Conservation (phyloP, 2,888 invertebrate species). For the Lordiphosa andalusiaca region DNA sequence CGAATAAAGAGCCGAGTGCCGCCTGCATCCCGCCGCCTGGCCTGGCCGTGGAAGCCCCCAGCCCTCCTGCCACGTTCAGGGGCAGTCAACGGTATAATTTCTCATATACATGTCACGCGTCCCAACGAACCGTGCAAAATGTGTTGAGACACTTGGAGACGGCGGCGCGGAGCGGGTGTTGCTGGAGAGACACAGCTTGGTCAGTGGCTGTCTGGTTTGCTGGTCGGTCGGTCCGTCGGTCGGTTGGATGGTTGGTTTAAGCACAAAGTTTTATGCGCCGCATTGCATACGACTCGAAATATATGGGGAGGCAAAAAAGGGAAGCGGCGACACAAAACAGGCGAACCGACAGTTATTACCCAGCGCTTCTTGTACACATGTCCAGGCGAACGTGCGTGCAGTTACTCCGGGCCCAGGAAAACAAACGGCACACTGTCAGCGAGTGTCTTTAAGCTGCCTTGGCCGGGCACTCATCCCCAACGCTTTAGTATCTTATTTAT, state of each 20-base stretch:
- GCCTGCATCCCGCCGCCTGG: constrained; percentile 38
- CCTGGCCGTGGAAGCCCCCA: neutral
- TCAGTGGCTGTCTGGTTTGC: no score
- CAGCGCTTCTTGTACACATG: constrained; percentile 46
- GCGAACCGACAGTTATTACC: constrained; percentile 46
- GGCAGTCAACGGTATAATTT: constrained; percentile 75
- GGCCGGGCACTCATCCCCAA: neutral
- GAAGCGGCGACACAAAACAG: constrained; percentile 18
- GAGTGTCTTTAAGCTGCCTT: constrained; percentile 9
- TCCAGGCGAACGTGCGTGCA: constrained; percentile 56
- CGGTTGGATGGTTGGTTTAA: constrained; percentile 23
- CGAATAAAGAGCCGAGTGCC: constrained; percentile 26
- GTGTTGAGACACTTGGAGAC: constrained; percentile 54
- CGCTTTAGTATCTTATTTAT: constrained; percentile 65
- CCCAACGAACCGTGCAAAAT: constrained; percentile 68
- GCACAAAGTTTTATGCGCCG: constrained; percentile 52
- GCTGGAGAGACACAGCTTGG: neutral
- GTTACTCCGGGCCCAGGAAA: constrained; percentile 10
- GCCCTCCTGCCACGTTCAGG: constrained; percentile 36
- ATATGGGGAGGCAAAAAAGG: constrained; percentile 32
- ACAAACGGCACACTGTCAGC: constrained; percentile 13
- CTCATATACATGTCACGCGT: constrained; percentile 74
- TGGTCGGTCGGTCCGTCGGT: neutral
- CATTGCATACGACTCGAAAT: constrained; percentile 28
- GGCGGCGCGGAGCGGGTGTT: neutral